Evolutionary conservation across 2,888 invertebrate species (phyloP).

Genomic region (Thecophora atra): DNA sequence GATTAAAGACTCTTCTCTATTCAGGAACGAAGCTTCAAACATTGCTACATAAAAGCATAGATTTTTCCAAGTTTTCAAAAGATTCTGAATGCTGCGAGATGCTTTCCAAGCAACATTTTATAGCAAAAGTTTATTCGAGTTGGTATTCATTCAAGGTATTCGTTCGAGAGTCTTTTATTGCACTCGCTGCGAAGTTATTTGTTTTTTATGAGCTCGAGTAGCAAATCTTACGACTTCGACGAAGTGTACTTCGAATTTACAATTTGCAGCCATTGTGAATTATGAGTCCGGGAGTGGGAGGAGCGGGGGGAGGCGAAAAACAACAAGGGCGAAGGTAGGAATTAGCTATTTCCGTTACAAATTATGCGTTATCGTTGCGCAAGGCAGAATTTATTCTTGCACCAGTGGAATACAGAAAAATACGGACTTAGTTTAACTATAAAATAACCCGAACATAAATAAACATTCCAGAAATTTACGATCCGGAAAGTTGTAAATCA

Average conservation of each 20-base stretch:
- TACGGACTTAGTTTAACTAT: conserved; percentile 21
- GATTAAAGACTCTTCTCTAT: no score
- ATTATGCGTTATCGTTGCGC: conserved; percentile 7
- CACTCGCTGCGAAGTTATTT: no score
- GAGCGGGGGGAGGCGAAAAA: background rate
- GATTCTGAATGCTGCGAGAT: no score
- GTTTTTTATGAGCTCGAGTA: no score
- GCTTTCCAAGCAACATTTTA: no score
- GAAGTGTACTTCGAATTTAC: background rate
- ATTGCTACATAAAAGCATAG: no score
- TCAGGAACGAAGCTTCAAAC: no score
- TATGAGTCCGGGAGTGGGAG: background rate
- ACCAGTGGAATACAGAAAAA: conserved; percentile 11
- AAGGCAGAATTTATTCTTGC: conserved; percentile 8
- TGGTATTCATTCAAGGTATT: no score
- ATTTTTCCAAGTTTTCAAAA: no score
- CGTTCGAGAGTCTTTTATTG: no score
- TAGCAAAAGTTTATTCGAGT: no score
- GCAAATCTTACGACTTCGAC: background rate
- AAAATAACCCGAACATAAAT: conserved; percentile 30
- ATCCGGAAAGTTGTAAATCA: conserved; percentile 42
- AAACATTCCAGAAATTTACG: conserved; percentile 40
- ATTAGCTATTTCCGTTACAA: background rate
- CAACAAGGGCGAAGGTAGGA: no score
- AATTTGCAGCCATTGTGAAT: background rate